phyloP scores from a whole-genome alignment of 2,113 vertebrate genomes.

The Phaethon lepturus region DNA sequence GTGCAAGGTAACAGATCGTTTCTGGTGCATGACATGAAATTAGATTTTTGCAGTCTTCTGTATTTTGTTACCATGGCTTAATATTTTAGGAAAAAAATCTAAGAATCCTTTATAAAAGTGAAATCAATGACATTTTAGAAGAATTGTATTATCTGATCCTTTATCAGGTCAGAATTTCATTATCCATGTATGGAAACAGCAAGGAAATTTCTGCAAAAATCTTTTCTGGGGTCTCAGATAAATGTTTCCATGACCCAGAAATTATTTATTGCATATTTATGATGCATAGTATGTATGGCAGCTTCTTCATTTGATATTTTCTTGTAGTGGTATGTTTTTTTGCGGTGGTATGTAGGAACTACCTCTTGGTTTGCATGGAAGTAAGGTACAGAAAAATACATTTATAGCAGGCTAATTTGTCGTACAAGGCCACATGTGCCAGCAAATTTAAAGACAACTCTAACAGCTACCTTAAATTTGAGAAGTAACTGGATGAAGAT shows the following conservation, averaged over 20 bases:
- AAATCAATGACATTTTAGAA: background rate
- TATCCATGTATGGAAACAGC: background rate
- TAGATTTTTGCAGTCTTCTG: background rate
- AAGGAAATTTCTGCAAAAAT: background rate
- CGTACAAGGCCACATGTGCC: background rate
- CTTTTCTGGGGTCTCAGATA: background rate
- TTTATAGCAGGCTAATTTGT: background rate
- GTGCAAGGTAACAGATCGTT: background rate
- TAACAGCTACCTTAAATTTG: background rate
- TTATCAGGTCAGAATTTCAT: background rate
- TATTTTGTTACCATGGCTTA: background rate
- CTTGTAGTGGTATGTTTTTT: background rate
- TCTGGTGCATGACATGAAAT: background rate
- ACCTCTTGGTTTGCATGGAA: background rate
- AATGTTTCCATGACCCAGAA: background rate
- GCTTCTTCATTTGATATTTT: background rate
- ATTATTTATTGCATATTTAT: background rate
- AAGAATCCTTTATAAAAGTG: background rate
- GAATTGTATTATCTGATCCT: background rate
- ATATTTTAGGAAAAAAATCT: background rate
- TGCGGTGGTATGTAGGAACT: background rate
- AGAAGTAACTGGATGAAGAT: background rate
- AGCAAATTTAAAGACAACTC: background rate
- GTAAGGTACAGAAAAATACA: background rate
- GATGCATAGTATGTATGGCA: background rate